Conservation (phyloP, 2,113 vertebrate species). For the Mesitornis unicolor region DNA sequence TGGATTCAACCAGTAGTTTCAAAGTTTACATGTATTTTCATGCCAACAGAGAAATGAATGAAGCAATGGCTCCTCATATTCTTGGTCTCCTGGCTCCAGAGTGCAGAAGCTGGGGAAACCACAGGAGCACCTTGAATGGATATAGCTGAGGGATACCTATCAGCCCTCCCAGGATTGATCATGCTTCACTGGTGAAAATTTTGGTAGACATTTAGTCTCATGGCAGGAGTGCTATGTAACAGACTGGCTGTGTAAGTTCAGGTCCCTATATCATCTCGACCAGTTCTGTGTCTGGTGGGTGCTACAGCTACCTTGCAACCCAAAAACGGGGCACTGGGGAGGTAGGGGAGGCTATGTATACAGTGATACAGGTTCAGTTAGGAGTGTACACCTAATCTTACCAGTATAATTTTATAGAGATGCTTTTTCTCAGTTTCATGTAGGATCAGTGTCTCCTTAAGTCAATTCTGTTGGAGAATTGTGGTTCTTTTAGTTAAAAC, state of each 20-base stretch:
- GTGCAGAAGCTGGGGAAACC: background rate
- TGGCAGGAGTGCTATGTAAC: rapidly evolving
- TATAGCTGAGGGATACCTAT: too few species aligned
- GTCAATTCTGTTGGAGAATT: background rate
- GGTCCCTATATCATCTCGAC: background rate
- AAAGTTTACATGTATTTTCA: background rate
- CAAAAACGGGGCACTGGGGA: background rate
- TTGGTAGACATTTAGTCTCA: background rate
- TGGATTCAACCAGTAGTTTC: background rate
- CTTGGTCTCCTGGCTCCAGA: background rate
- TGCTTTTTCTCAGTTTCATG: background rate
- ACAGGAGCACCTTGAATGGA: background rate
- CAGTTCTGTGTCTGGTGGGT: background rate
- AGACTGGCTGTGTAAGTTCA: rapidly evolving
- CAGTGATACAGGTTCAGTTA: background rate
- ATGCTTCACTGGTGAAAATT: rapidly evolving
- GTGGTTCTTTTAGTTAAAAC: background rate
- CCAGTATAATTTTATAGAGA: background rate
- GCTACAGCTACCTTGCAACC: background rate
- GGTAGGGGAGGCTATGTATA: rapidly evolving
- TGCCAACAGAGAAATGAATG: background rate
- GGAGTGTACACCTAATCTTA: background rate
- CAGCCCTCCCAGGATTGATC: background rate
- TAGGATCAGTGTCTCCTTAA: background rate
- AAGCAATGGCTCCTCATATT: background rate